A percentile compares a stretch with the other conserved stretches of the same genome.
Evolutionary conservation across 2,113 vertebrate species (phyloP).

Genomic region (Notothenia rossii): DNA sequence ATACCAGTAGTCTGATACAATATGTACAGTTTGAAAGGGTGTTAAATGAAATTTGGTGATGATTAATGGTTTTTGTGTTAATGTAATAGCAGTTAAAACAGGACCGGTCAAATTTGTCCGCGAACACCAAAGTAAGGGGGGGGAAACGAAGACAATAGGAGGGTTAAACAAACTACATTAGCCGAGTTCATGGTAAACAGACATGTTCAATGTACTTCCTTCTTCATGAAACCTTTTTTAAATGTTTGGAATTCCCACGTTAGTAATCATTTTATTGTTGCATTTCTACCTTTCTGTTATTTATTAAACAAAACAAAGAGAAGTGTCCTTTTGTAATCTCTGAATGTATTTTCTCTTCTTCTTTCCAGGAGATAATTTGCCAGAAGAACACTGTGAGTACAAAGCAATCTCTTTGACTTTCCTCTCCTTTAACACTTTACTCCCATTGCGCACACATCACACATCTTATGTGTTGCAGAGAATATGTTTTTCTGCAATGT

Average conservation of each 20-base stretch:
- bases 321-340: slow-evolving; percentile 32
- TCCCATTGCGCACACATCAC: slow-evolving; percentile 53
- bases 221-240: neutral
- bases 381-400: slow-evolving; percentile 99
- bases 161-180: too few species aligned
- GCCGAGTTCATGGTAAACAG: neutral
- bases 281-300: neutral
- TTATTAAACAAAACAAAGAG: neutral
- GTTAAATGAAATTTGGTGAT: too few species aligned
- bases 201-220: slow-evolving; percentile 8
- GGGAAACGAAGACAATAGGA: too few species aligned
- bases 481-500: slow-evolving; percentile 51
- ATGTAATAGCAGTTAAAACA: too few species aligned
- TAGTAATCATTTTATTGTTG: neutral
- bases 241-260: neutral
- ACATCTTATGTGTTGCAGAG: slow-evolving; percentile 44
- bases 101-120: too few species aligned
- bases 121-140: too few species aligned
- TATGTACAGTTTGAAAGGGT: too few species aligned
- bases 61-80: too few species aligned
- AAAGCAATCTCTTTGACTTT: neutral
- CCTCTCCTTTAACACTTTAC: slow-evolving; percentile 61
- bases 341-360: slow-evolving; percentile 53
- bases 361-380: slow-evolving; percentile 94
- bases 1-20: too few species aligned